Percentiles rank a stretch among this genome's conserved stretches.
Conservation (phyloP, 2,797 vertebrate genomes). For the Hafferia zeledoni region DNA sequence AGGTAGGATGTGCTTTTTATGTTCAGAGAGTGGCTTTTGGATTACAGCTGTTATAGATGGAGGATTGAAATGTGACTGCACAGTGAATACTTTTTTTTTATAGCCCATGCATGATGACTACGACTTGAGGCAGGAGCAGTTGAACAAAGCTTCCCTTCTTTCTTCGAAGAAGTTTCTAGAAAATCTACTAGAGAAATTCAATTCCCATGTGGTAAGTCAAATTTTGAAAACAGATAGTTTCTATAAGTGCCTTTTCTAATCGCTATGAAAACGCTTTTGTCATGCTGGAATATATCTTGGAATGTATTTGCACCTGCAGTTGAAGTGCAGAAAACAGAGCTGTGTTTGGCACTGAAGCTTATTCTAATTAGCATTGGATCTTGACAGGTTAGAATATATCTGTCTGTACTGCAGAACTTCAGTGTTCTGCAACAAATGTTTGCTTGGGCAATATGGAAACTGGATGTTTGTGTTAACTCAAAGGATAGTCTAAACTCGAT, state of each 20-base stretch:
- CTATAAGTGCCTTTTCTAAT: neutral
- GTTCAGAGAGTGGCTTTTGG: neutral
- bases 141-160: constrained; percentile 98
- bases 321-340: neutral
- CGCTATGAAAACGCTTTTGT: neutral
- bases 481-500: neutral
- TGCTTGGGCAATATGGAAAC: neutral
- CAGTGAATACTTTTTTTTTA: neutral
- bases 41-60: neutral
- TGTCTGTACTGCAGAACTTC: neutral
- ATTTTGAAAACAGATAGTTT: neutral
- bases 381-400: neutral
- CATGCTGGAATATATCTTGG: neutral
- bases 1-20: neutral
- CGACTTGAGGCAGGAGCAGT: constrained; percentile 95
- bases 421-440: neutral
- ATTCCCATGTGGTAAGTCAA: constrained; percentile 92
- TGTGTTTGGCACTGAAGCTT: neutral
- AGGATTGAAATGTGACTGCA: neutral
- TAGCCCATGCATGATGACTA: constrained; percentile 99
- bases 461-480: neutral
- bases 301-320: neutral
- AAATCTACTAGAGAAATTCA: constrained; percentile 98
- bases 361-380: neutral
- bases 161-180: constrained; percentile 99